A percentile compares a stretch with the other conserved stretches of the same genome.
These are phyloP conservation scores for Pristionchus mayeri DNA, from an alignment of 2,888 invertebrate species.

Conservation along the genomic window DNA sequence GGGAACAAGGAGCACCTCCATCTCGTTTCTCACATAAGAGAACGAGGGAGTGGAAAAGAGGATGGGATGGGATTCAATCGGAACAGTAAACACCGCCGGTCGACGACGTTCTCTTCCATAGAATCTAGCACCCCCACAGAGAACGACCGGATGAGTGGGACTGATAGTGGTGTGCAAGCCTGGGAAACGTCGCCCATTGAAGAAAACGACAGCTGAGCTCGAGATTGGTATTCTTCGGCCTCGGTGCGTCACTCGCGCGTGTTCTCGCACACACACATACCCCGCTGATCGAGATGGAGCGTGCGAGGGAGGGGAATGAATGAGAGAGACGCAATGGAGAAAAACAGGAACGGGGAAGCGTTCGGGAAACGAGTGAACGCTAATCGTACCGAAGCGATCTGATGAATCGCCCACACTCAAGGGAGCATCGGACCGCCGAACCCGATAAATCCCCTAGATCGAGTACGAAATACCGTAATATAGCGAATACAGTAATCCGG, in stretches of 20 bases:
- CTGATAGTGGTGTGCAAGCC: not conserved
- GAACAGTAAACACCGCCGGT: slow-evolving; percentile 13
- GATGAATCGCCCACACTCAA: not conserved
- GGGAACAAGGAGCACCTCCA: not conserved
- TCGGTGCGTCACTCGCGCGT: slow-evolving; percentile 21
- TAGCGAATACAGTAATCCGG: not conserved
- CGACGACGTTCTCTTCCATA: slow-evolving; percentile 28
- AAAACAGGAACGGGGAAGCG: not conserved
- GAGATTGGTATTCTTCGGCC: slow-evolving; percentile 22
- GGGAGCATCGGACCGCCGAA: not conserved
- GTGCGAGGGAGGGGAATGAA: not conserved
- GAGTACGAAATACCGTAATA: not conserved
- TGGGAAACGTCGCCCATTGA: slow-evolving; percentile 23
- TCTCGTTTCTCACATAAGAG: slow-evolving; percentile 15
- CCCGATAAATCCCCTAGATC: not conserved
- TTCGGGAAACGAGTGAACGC: not conserved
- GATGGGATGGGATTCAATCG: slow-evolving; percentile 12
- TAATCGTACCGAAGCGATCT: slow-evolving; percentile 1
- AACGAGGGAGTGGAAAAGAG: not conserved
- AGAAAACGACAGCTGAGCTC: not conserved
- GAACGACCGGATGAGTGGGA: not conserved
- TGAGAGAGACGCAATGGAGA: not conserved
- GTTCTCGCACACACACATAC: too few species aligned
- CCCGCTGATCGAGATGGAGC: slow-evolving; percentile 17
- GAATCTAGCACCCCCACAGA: slow-evolving; percentile 12